These are phyloP conservation scores for Eulemur coronatus DNA, from an alignment of 2,797 vertebrate species.

Conservation along the genomic window DNA sequence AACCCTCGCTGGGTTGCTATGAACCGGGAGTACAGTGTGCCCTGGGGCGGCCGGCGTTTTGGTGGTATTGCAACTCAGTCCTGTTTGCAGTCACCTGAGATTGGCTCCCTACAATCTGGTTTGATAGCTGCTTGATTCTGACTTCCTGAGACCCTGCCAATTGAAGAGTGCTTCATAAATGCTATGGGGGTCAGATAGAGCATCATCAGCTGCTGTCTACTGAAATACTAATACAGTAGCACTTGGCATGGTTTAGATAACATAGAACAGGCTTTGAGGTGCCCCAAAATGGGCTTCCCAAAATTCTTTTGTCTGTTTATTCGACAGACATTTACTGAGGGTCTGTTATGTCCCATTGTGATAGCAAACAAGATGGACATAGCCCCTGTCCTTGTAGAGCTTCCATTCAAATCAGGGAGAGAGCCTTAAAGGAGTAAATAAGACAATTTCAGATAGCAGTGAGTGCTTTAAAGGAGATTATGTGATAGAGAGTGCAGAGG, in stretches of 20 bases:
- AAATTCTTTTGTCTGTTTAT: not conserved
- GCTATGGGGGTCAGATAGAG: not conserved
- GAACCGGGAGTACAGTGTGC: not conserved
- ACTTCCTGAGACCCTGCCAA: not conserved
- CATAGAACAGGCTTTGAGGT: not conserved
- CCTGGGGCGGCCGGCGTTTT: not conserved
- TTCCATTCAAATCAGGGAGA: not conserved
- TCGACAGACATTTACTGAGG: not conserved
- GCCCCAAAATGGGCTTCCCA: not conserved
- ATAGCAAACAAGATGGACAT: not conserved
- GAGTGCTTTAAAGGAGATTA: not conserved
- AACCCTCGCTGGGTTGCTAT: not conserved
- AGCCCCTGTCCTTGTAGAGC: not conserved
- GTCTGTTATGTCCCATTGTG: not conserved
- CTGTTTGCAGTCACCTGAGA: not conserved
- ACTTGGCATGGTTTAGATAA: not conserved
- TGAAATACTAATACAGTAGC: not conserved
- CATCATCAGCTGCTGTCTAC: not conserved
- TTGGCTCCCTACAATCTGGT: not conserved
- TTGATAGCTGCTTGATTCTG: conserved; percentile 24
- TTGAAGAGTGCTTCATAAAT: not conserved
- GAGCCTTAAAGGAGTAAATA: not conserved
- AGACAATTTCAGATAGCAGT: not conserved
- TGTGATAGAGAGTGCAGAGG: not conserved
- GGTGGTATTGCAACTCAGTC: not conserved